phyloP scores from a whole-genome alignment of 2,797 vertebrate genomes.

The Dendrocincla fuliginosa region DNA sequence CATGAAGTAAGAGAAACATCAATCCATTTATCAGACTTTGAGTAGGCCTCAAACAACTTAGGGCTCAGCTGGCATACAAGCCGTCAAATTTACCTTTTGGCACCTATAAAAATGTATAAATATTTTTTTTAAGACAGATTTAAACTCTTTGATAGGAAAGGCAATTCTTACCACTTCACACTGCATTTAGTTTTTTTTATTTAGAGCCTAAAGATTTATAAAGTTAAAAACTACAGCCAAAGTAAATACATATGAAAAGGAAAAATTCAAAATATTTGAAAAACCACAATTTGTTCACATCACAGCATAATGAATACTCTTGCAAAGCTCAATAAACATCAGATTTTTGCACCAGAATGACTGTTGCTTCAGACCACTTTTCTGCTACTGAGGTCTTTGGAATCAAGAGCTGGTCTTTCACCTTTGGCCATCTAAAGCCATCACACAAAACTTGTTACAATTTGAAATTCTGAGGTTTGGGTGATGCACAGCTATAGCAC shows the following conservation, averaged over 20 bases:
- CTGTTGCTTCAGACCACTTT: background rate
- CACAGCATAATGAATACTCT: background rate
- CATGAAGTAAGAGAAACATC: background rate
- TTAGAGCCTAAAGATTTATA: background rate
- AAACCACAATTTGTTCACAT: rapidly evolving
- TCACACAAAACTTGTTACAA: background rate
- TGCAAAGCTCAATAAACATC: background rate
- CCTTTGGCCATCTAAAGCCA: background rate
- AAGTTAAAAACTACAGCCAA: background rate
- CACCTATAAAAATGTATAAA: rapidly evolving
- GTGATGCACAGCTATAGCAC: background rate
- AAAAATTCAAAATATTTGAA: background rate
- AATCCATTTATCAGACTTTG: background rate
- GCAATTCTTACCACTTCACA: background rate
- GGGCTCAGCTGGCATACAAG: background rate
- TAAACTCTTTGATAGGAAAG: background rate
- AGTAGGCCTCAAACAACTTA: background rate
- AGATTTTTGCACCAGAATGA: background rate
- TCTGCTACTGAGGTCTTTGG: background rate
- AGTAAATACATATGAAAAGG: background rate
- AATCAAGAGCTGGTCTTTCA: background rate
- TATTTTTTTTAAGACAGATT: background rate
- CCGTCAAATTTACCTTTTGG: background rate
- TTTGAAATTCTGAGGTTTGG: too few relatives aligned
- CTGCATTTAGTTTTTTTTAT: background rate